These are phyloP conservation scores for Porites divaricata DNA, from an alignment of 92 coral and sea anemone genomes.

Conservation along the genomic window DNA sequence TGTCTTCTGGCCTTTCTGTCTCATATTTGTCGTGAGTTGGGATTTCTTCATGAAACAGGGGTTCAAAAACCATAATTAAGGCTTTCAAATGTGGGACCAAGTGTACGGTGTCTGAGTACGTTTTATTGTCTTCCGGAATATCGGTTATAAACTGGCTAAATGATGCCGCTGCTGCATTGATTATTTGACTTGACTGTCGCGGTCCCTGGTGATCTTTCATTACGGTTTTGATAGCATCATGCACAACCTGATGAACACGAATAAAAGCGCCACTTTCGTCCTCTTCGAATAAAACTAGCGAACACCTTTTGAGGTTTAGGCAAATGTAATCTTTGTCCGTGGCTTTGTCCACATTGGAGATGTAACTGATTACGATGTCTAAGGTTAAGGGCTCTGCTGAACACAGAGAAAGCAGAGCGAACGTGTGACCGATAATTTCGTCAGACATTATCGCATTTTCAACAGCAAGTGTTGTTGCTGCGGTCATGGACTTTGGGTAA, in stretches of 20 bases:
- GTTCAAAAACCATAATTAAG: not conserved
- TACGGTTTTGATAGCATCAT: not conserved
- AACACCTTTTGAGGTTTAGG: conserved; percentile 26
- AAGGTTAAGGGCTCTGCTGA: conserved; percentile 1
- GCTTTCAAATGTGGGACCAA: not conserved
- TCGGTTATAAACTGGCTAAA: not conserved
- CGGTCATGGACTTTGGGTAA: conserved; percentile 44
- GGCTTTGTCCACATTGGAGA: not conserved
- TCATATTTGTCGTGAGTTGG: not conserved
- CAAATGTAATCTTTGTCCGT: conserved; percentile 36
- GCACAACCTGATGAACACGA: conserved; percentile 10
- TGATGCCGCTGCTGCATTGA: not conserved
- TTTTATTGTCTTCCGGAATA: not conserved
- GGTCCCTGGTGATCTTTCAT: not conserved
- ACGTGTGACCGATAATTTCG: not conserved
- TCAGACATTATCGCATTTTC: conserved; percentile 12
- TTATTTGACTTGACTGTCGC: no score
- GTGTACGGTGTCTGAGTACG: not conserved
- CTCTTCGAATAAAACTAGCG: conserved; percentile 38
- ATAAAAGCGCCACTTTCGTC: conserved; percentile 19
- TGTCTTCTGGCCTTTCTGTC: not conserved
- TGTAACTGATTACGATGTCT: conserved; percentile 30
- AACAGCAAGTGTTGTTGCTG: conserved; percentile 38
- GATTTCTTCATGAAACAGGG: not conserved
- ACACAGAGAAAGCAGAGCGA: conserved; percentile 14